Conservation (phyloP, 2,797 vertebrate genomes). For the Melanotaenia nigrans region DNA sequence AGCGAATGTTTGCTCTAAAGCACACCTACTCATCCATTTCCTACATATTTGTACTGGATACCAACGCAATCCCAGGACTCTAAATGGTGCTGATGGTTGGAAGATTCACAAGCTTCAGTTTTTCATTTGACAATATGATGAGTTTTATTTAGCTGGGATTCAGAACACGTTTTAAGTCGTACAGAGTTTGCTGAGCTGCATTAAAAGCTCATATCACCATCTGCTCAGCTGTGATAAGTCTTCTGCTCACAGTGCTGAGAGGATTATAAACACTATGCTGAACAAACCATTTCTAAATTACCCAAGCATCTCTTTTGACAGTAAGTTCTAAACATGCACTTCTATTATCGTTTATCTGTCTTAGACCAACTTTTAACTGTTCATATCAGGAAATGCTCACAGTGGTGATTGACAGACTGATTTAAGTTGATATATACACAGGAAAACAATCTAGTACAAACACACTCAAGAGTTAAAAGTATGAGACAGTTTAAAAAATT, state of each 20-base stretch:
- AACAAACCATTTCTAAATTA: slow-evolving; percentile 1
- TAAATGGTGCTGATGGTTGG: neutral
- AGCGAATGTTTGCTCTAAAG: too few species aligned
- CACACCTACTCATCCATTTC: too few species aligned
- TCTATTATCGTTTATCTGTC: neutral
- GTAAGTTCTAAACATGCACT: neutral
- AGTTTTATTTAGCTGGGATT: neutral
- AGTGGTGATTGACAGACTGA: neutral
- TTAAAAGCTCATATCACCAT: slow-evolving; percentile 5
- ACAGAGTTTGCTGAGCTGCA: neutral
- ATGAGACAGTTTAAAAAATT: neutral
- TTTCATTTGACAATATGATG: neutral
- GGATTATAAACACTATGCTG: slow-evolving; percentile 2
- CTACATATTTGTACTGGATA: neutral
- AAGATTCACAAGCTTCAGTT: neutral
- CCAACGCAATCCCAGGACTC: neutral
- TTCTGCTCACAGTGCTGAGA: neutral
- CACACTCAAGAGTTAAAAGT: neutral
- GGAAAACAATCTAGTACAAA: neutral
- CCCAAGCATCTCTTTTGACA: neutral
- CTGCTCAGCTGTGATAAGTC: slow-evolving; percentile 6
- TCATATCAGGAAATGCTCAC: neutral
- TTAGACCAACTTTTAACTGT: neutral
- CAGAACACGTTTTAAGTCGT: neutral
- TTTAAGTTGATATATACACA: neutral